A percentile compares a stretch with the other conserved stretches of the same genome.
These are phyloP conservation scores for Heteromyza rotundicornis DNA, from an alignment of 2,888 invertebrate species.

Conservation along the genomic window DNA sequence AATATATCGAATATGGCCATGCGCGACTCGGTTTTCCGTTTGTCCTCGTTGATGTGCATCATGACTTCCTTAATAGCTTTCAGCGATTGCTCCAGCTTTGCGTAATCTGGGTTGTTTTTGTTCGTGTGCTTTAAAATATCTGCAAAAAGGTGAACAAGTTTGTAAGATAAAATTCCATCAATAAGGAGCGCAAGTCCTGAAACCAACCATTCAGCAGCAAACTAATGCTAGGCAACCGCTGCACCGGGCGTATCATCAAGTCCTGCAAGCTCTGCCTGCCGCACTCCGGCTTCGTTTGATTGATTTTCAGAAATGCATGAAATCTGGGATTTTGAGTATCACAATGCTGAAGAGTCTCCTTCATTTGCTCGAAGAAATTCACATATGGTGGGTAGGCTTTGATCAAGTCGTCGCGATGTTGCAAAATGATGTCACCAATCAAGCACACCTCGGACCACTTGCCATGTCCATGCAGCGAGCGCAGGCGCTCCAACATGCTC, in stretches of 20 bases:
- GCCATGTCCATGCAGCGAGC: slow-evolving; percentile 54
- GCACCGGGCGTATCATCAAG: slow-evolving; percentile 95
- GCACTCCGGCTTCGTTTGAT: slow-evolving; percentile 93
- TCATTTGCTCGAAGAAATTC: slow-evolving; percentile 97
- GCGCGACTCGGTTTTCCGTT: slow-evolving; percentile 94
- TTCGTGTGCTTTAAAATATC: slow-evolving; percentile 93
- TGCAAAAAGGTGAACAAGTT: slow-evolving; percentile 62
- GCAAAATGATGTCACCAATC: slow-evolving; percentile 87
- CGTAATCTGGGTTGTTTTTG: slow-evolving; percentile 86
- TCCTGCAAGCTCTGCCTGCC: slow-evolving; percentile 95
- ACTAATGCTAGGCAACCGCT: slow-evolving; percentile 95
- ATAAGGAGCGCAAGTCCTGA: no score
- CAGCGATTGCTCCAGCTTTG: slow-evolving; percentile 82
- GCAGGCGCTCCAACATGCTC: slow-evolving; percentile 70
- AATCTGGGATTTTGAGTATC: slow-evolving; percentile 93
- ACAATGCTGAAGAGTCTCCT: slow-evolving; percentile 89
- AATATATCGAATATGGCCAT: slow-evolving; percentile 96
- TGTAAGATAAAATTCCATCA: slow-evolving; percentile 7
- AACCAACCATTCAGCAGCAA: slow-evolving; percentile 86
- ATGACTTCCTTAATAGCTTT: slow-evolving; percentile 90
- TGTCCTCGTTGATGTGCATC: slow-evolving; percentile 97
- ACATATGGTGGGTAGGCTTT: slow-evolving; percentile 98
- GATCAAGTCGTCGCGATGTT: slow-evolving; percentile 84
- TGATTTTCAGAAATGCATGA: slow-evolving; percentile 97
- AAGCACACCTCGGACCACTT: slow-evolving; percentile 88